Conservation (phyloP, 2,888 invertebrate genomes). For the Drosophila mimica region DNA sequence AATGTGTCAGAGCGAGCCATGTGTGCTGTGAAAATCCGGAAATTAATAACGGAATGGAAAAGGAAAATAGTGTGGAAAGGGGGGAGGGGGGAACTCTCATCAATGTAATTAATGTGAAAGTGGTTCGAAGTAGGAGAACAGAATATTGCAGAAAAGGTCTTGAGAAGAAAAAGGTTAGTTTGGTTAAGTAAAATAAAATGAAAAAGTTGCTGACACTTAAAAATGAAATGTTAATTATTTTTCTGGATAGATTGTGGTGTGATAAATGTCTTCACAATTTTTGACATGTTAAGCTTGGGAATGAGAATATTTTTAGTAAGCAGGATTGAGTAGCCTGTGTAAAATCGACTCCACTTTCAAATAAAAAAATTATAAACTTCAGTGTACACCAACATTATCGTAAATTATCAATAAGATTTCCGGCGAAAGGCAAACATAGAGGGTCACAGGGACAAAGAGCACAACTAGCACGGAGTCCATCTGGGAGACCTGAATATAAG, state of each 20-base stretch:
- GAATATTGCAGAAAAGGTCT: not conserved
- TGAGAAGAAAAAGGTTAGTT: not conserved
- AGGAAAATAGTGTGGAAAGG: not conserved
- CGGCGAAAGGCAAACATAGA: conserved; percentile 8
- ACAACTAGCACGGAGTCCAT: not conserved
- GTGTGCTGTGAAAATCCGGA: not conserved
- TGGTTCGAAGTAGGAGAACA: not conserved
- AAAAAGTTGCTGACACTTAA: not conserved
- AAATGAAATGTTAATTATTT: not conserved
- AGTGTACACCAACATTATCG: conserved; percentile 18
- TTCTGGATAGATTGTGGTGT: not conserved
- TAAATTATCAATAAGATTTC: conserved; percentile 33
- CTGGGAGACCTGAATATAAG: not conserved
- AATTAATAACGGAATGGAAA: not conserved
- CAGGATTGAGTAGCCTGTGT: conserved; percentile 9
- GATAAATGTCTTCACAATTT: not conserved
- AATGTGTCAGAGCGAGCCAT: not conserved
- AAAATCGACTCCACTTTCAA: conserved; percentile 9
- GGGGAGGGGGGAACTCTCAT: not conserved
- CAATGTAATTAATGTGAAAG: not conserved
- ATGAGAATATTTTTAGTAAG: not conserved
- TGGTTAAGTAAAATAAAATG: not conserved
- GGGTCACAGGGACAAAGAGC: not conserved
- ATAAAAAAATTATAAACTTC: conserved; percentile 16
- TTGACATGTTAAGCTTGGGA: not conserved